phyloP scores from a whole-genome alignment of 2,888 invertebrate species.

The Ormyrus thymus region DNA sequence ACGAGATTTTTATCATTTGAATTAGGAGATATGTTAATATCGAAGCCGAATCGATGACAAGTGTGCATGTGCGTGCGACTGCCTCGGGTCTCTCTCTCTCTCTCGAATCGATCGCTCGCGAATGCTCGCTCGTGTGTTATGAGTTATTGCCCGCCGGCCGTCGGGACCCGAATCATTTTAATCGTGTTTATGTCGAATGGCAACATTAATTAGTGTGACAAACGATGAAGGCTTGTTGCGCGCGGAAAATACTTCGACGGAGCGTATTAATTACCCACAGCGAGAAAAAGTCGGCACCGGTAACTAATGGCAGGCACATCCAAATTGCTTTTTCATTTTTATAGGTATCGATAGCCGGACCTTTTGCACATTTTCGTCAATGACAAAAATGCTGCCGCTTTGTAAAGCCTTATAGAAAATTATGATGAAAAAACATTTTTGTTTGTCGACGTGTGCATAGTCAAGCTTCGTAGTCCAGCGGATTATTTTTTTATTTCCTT shows the following conservation, averaged over 20 bases:
- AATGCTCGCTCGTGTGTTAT: slow-evolving; percentile 17
- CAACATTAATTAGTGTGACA: slow-evolving; percentile 54
- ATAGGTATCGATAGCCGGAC: too few species aligned
- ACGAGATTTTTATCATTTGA: slow-evolving; percentile 49
- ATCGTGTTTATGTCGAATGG: slow-evolving; percentile 52
- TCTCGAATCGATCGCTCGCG: slow-evolving; percentile 34
- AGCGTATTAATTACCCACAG: slow-evolving; percentile 35
- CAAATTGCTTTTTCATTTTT: neutral
- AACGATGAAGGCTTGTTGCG: slow-evolving; percentile 31
- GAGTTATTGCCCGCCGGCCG: slow-evolving; percentile 37
- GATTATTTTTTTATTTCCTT: too few species aligned
- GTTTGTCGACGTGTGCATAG: too few species aligned
- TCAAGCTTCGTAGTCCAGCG: too few species aligned
- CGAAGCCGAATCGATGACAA: slow-evolving; percentile 35
- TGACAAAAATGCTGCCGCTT: too few species aligned
- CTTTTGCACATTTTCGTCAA: too few species aligned
- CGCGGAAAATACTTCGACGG: slow-evolving; percentile 1
- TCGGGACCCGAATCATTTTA: slow-evolving; percentile 44
- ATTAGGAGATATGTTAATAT: slow-evolving; percentile 52
- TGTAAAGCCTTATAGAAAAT: too few species aligned
- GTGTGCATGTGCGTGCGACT: slow-evolving; percentile 3
- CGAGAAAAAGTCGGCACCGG: slow-evolving; percentile 4
- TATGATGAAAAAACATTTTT: too few species aligned
- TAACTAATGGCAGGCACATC: neutral
- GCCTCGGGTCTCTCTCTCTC: slow-evolving; percentile 8